Percentiles rank a stretch among this genome's conserved stretches.
These are phyloP conservation scores for Xiphophorus hellerii DNA, from an alignment of 2,113 vertebrate genomes.

Conservation along the genomic window DNA sequence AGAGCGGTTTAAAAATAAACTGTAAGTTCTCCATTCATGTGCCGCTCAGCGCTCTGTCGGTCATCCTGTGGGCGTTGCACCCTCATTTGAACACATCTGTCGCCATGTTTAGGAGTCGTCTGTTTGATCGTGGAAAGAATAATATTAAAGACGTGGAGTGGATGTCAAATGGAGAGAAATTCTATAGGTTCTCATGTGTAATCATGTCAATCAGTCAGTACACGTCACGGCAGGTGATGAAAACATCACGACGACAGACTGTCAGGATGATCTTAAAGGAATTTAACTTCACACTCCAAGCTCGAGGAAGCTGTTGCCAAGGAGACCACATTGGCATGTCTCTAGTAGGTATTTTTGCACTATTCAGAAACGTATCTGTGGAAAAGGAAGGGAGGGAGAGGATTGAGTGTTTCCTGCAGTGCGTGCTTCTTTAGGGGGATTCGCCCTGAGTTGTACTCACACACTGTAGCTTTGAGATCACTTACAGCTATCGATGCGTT, in stretches of 20 bases:
- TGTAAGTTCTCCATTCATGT: constrained; percentile 74
- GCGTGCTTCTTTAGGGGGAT: background rate
- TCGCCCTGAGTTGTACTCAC: constrained; percentile 18
- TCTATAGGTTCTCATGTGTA: background rate
- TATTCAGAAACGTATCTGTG: constrained; percentile 21
- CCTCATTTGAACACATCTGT: background rate
- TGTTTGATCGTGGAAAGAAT: background rate
- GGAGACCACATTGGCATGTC: constrained; percentile 70
- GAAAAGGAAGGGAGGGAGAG: constrained; percentile 7
- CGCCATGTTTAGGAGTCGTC: background rate
- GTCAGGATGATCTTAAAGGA: constrained; percentile 35
- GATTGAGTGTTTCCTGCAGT: constrained; percentile 1
- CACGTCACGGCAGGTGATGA: too few species aligned
- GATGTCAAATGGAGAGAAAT: background rate
- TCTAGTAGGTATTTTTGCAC: constrained; percentile 21
- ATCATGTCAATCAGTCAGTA: background rate
- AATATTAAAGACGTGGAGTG: background rate
- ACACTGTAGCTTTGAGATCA: constrained; percentile 25
- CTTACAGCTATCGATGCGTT: constrained; percentile 39
- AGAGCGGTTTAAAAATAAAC: constrained; percentile 74
- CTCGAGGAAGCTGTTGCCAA: constrained; percentile 60
- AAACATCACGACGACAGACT: background rate
- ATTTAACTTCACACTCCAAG: constrained; percentile 50
- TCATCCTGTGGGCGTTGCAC: constrained; percentile 46
- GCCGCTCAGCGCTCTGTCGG: constrained; percentile 54